Evolutionary conservation across 2,797 vertebrate species (phyloP), one percentile per base, ranked within the genome.

Genomic region (Lophotriccus pileatus): DNA sequence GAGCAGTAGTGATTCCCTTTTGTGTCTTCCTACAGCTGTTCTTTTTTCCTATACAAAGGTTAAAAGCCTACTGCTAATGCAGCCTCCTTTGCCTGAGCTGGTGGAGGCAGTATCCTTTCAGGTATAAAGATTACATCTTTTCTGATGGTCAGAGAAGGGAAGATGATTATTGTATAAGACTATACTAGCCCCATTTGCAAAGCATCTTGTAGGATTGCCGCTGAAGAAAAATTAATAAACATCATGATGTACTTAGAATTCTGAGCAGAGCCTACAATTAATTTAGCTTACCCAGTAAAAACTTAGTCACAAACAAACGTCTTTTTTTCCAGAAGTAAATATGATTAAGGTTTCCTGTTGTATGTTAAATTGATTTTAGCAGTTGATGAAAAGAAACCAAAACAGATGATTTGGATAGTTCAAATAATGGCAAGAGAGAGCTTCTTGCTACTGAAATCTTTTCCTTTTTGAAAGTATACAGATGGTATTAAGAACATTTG

Each of bases 281-380:
- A 84, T 92, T 96, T 95, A 46, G 90, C 34, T 76, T 90, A 60
- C 39, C 24, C 53, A 63, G 55, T 84, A 85, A 91, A 94, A 95
- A 34, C 36, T 32, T 63, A 77, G 75, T 81, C 89, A 92, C 50
- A 91, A 90, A 80, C 64, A 68, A 93, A 68, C 4, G 4, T 89
- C 18, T 64, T 87, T 89, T 89, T 87, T 91, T 46, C 73, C 55
- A 81, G 59, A 83, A 85, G 69, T 78, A 75, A 77, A 91, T 63
- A 28, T 34, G 58, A 93, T 90, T 90, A 95, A 88, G 60, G 16
- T 75, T 92, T 96, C 24, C 49, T 86, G 53, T 28, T 88, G 4
- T 50, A 78, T n/a, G 24, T 53, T 90, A 79, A 87, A 82, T 59
- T 77, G 39, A 68, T 94, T 91, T 67, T 90, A 81, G 63, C 77